Base-by-base conservation (phyloP, 92 coral and sea anemone species). In the Zoanthus solanderi region DNA sequence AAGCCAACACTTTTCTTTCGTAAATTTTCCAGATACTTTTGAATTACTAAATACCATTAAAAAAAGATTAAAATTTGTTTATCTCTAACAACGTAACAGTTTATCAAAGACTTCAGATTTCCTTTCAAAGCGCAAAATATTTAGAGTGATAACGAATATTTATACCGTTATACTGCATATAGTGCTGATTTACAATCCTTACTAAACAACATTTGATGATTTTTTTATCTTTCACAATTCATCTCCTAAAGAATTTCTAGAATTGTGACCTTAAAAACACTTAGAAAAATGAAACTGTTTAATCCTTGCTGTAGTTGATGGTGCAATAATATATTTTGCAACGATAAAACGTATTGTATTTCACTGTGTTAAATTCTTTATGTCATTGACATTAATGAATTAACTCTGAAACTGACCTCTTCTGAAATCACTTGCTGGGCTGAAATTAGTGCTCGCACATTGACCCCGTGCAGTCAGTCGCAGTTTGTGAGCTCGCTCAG, bases 11-110 rank as follows among this genome's bases (percentile, higher is more conserved):
- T 37, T 17, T 1, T 7, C 15, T 78, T 17, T 34, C 32, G 29
- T 79, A 61, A 71, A 79, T 79, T 79, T 60, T 50, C 66, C 84
- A 61, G 71, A 79, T 79, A n/a, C n/a, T 78, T 79, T 42, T 42
- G 84, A 61, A 58, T 32, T 47, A 58, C 72, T 58, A 53, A 42
- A 75, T 53, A 75, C 9, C 29, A 12, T 75, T n/a, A 58, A 67
- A 58, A 12, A 37, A 46, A 57, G 72, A 7, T 23, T 17, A 7
- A 17, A 23, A 28, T 1, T 17, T 63, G 32, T 7, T 63, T 9
- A 63, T 63, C 69, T 2, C 10, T 1, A 4, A 63, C 29, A 63
- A 37, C 42, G 23, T 23, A 23, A 23, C 23, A 18, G 5, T 58
- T 14, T 14, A 18, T 14, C 15, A 4, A 17, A 14, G 65, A 2